Conservation (phyloP, 2,888 invertebrate species). For the Eristalis arbustorum region DNA sequence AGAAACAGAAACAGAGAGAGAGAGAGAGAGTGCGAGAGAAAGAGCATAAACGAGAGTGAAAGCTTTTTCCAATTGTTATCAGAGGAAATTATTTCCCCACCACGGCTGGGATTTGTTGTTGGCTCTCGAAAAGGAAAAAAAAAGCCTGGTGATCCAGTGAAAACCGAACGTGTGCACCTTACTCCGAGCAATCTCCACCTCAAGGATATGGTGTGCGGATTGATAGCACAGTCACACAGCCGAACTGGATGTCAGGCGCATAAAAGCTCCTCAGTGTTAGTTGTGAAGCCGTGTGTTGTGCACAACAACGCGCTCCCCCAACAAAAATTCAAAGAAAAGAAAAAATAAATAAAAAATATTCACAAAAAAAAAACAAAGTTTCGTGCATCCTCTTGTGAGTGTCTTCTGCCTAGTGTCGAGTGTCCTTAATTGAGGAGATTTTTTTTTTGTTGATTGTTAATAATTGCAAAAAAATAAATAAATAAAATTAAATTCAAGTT, state of each 20-base stretch:
- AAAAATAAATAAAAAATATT: slow-evolving; percentile 4
- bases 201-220: slow-evolving; percentile 45
- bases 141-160: slow-evolving; percentile 7
- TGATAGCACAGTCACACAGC: slow-evolving; percentile 44
- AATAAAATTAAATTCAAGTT: not conserved
- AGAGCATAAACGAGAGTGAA: slow-evolving; percentile 10
- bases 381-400: slow-evolving; percentile 15
- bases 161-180: not conserved
- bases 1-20: not conserved
- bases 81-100: slow-evolving; percentile 50
- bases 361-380: not conserved
- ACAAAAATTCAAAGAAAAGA: not conserved
- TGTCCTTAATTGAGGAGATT: slow-evolving; percentile 56
- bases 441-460: slow-evolving; percentile 16
- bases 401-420: slow-evolving; percentile 24
- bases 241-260: slow-evolving; percentile 61
- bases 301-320: slow-evolving; percentile 59
- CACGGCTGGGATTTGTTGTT: no score
- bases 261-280: slow-evolving; percentile 67
- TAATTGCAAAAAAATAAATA: not conserved
- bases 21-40: not conserved
- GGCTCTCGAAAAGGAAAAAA: not conserved
- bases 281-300: slow-evolving; percentile 67
- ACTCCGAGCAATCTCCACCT: slow-evolving; percentile 52
- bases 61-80: slow-evolving; percentile 45